Evolutionary conservation across 37 sponge, comb jelly and placozoan species (phyloP).

Genomic region (Lycopodina hypogea): DNA sequence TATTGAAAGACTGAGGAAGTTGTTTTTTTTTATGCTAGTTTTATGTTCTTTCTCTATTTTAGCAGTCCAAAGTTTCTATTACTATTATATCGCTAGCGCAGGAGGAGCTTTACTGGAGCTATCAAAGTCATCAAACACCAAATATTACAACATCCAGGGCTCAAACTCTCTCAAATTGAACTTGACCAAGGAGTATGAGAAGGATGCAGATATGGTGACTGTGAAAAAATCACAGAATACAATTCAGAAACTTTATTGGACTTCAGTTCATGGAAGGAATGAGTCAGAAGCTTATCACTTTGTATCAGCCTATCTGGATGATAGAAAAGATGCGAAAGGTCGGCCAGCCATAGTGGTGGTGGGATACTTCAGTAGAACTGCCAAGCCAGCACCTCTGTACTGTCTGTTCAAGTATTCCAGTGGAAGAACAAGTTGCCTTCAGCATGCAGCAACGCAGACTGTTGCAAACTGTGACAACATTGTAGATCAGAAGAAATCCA

Average conservation of each 20-base stretch:
- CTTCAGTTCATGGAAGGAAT: neutral
- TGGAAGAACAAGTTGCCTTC: neutral
- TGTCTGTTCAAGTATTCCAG: neutral
- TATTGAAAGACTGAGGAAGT: too few species aligned
- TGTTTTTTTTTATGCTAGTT: too few species aligned
- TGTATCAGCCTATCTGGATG: constrained; percentile 25
- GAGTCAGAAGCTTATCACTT: neutral
- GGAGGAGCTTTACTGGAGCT: too few species aligned
- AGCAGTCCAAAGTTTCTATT: too few species aligned
- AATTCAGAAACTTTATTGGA: neutral
- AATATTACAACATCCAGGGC: too few species aligned
- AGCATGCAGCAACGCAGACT: neutral
- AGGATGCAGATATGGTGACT: too few species aligned
- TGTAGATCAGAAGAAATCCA: neutral
- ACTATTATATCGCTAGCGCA: too few species aligned
- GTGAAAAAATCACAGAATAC: too few species aligned
- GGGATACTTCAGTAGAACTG: neutral
- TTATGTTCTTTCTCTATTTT: too few species aligned
- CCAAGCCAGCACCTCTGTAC: neutral
- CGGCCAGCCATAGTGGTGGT: neutral
- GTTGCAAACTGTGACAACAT: neutral
- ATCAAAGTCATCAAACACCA: too few species aligned
- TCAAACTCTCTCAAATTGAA: too few species aligned
- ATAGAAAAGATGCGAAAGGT: neutral
- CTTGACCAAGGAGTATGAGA: too few species aligned